Evolutionary conservation across 2,888 invertebrate genomes (phyloP), one percentile per base, ranked within the genome.

Genomic region (Neoitamus cyanurus): DNA sequence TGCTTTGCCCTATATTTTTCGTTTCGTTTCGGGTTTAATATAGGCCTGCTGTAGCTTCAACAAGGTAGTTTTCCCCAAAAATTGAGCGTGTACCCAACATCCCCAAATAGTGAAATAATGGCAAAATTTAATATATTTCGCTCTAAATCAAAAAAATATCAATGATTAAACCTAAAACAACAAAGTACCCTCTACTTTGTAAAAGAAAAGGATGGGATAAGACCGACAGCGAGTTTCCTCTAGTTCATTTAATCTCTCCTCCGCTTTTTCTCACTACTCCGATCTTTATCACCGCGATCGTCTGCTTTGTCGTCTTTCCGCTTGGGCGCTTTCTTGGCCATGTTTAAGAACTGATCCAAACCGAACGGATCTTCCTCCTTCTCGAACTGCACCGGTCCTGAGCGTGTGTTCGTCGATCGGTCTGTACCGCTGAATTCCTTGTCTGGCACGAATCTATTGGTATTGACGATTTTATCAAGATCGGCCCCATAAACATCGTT

Each of bases 341-440:
- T 97, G 88, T 96, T 97, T 94, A 99, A 96, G 94, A 99, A 98
- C 92, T 98, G 97, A 93, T 98, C 98, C 89, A 99, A 93, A 90
- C 99, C 99, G 92, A 99, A 99, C 86, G 99, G 98, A 94, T 99
- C 99, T 88, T 92, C 92, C 87, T 91, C 91, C 87, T 95, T 95
- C 89, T 98, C 97, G 91, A 99, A 99, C 92, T 99, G 98, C 30
- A 99, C 99, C 0, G 99, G 99, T 0, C 98, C 98, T 9, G 95
- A 93, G n/a, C 98, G 94, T 0, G 94, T 91, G 46, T 93, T 93
- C 31, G 92, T 93, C 25, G 92, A 91, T 85, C 96, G 93, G 89
- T 97, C 97, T 0, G 97, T 96, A 0, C 99, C 99, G 6, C 96
- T 96, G 89, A 99, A 99, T 89, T 97, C 98, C 89, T 98, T 98